Percentiles rank a stretch among this genome's conserved stretches.
Evolutionary conservation across 1,140 invertebrate species (phyloP).

Genomic region (Ostrea edulis): DNA sequence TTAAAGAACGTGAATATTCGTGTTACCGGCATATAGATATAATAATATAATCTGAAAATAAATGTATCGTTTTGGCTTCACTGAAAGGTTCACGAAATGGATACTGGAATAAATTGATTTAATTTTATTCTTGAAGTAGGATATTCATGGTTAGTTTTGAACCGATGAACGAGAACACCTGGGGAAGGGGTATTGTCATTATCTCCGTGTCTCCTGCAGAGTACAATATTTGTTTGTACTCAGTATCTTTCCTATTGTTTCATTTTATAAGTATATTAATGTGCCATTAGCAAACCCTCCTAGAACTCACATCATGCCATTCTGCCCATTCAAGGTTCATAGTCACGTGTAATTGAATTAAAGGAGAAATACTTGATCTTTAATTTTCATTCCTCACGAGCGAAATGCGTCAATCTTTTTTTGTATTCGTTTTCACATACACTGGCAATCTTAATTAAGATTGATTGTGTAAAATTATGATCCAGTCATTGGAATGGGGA

Average conservation of each 20-base stretch:
- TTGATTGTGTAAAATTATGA: not conserved
- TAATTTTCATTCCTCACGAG: not conserved
- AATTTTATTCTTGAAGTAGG: no score
- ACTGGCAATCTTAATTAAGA: constrained; percentile 1
- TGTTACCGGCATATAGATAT: no score
- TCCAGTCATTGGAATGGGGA: not conserved
- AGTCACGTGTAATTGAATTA: not conserved
- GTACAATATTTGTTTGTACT: not conserved
- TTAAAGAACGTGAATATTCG: no score
- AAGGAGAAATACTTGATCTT: not conserved
- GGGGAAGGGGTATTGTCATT: no score
- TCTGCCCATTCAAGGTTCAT: not conserved
- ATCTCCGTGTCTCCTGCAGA: no score
- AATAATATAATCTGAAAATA: no score
- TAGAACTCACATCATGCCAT: not conserved
- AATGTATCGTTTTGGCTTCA: no score
- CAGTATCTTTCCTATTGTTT: not conserved
- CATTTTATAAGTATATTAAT: not conserved
- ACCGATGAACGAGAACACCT: no score
- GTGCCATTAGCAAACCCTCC: not conserved
- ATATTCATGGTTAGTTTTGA: no score
- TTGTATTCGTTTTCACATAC: not conserved
- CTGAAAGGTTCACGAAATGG: no score
- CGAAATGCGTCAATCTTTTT: not conserved
- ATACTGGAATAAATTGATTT: no score